Percentiles rank a stretch among this genome's conserved stretches.
Conservation (phyloP, 2,113 vertebrate genomes). For the Xyliphius kryptos region DNA sequence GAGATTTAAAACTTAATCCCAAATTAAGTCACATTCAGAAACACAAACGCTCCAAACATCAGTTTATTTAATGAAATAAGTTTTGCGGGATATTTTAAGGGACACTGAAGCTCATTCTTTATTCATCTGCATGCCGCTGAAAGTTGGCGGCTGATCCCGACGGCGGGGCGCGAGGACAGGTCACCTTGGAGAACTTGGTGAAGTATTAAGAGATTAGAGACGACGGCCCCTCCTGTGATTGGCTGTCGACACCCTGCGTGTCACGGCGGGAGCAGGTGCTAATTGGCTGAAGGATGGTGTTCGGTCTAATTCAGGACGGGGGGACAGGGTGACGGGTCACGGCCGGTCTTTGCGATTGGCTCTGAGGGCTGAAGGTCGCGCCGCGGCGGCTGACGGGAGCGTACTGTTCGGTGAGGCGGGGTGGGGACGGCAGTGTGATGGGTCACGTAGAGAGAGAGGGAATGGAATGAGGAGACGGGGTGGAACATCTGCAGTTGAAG, state of each 20-base stretch:
- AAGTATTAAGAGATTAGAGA: slow-evolving; percentile 63
- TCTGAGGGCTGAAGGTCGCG: slow-evolving; percentile 58
- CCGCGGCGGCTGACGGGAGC: slow-evolving; percentile 14
- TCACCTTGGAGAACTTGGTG: slow-evolving; percentile 58
- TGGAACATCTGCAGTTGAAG: slow-evolving; percentile 9
- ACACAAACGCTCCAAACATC: too few relatives aligned
- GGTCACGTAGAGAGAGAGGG: slow-evolving; percentile 17
- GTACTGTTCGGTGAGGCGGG: not conserved
- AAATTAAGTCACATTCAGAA: too few relatives aligned
- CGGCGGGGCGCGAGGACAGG: slow-evolving; percentile 15
- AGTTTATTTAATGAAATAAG: too few relatives aligned
- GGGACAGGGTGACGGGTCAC: slow-evolving; percentile 30
- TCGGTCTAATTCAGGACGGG: slow-evolving; percentile 35
- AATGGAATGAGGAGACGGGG: slow-evolving; percentile 4
- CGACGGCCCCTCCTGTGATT: slow-evolving; percentile 49
- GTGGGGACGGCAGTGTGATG: not conserved
- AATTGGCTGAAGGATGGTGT: slow-evolving; percentile 53
- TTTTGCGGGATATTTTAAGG: too few relatives aligned
- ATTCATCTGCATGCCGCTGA: too few relatives aligned
- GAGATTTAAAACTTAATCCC: too few relatives aligned
- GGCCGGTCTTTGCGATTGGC: slow-evolving; percentile 33
- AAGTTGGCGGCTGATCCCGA: too few relatives aligned
- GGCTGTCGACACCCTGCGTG: slow-evolving; percentile 42
- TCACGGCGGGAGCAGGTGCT: slow-evolving; percentile 45
- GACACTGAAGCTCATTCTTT: too few relatives aligned